Evolutionary conservation across 1,140 invertebrate genomes (phyloP).

Genomic region (Pseudomyrmex sp.): DNA sequence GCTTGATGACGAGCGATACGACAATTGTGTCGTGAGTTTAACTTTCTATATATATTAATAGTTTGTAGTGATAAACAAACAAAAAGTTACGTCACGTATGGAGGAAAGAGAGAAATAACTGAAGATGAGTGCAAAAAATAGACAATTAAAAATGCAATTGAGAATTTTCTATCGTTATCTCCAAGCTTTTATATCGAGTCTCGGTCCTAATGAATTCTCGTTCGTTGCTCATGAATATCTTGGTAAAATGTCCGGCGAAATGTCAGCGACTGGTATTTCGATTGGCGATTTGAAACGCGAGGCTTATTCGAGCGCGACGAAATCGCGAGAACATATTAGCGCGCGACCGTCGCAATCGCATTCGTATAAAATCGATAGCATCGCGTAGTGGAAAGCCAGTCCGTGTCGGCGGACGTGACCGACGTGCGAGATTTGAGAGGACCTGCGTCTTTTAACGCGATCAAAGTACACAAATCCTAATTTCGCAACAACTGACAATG

Average conservation of each 20-base stretch:
- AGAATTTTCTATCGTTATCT: too few species aligned
- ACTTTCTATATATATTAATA: too few species aligned
- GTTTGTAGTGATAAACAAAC: too few species aligned
- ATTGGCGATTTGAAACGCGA: constrained; percentile 15
- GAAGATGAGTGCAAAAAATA: too few species aligned
- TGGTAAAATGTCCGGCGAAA: not conserved
- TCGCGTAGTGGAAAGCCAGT: not conserved
- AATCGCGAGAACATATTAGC: constrained; percentile 23
- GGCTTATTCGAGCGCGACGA: constrained; percentile 13
- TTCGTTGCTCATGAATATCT: not conserved
- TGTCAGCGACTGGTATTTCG: constrained; percentile 41
- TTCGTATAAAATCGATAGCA: constrained; percentile 41
- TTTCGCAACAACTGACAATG: not conserved
- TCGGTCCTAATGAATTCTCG: too few species aligned
- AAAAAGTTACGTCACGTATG: too few species aligned
- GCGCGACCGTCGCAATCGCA: constrained; percentile 15
- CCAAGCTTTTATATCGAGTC: not conserved
- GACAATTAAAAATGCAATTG: too few species aligned
- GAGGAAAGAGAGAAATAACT: not conserved
- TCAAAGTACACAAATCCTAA: not conserved
- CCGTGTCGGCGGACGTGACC: not conserved
- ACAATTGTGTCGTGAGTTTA: too few species aligned
- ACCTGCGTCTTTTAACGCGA: not conserved
- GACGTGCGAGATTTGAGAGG: constrained; percentile 11
- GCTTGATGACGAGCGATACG: too few species aligned